A percentile compares a stretch with the other conserved stretches of the same genome.
Conservation (phyloP, 2,797 vertebrate species). For the Buphagus erythrorhynchus region DNA sequence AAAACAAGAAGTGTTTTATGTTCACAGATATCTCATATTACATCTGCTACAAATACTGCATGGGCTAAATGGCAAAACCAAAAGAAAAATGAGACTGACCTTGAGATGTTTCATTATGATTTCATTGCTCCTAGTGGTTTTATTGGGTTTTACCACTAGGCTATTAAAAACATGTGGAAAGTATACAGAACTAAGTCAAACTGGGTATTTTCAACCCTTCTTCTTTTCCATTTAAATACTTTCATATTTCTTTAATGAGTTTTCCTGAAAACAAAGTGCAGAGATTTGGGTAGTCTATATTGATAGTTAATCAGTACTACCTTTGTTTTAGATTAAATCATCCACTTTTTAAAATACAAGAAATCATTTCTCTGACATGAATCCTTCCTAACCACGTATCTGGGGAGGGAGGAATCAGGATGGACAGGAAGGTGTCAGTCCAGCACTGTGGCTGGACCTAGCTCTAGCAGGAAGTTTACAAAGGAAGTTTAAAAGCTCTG, state of each 20-base stretch:
- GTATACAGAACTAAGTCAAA: conserved; percentile 19
- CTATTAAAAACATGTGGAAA: conserved; percentile 62
- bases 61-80: conserved; percentile 35
- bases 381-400: neutral
- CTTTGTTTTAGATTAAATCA: neutral
- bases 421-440: neutral
- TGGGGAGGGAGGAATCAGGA: neutral
- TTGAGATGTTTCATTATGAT: conserved; percentile 65
- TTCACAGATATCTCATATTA: conserved; percentile 56
- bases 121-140: conserved; percentile 62
- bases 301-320: neutral
- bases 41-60: conserved; percentile 40
- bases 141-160: conserved; percentile 41
- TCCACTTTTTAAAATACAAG: neutral
- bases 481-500: neutral
- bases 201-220: neutral
- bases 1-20: conserved; percentile 60
- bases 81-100: conserved; percentile 54
- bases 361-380: neutral
- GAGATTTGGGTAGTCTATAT: neutral
- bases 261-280: conserved; percentile 13
- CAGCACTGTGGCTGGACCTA: neutral
- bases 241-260: neutral
- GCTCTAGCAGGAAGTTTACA: neutral
- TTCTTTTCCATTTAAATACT: conserved; percentile 20